phyloP scores from a whole-genome alignment of 2,888 invertebrate genomes.

The Tinea pellionella region DNA sequence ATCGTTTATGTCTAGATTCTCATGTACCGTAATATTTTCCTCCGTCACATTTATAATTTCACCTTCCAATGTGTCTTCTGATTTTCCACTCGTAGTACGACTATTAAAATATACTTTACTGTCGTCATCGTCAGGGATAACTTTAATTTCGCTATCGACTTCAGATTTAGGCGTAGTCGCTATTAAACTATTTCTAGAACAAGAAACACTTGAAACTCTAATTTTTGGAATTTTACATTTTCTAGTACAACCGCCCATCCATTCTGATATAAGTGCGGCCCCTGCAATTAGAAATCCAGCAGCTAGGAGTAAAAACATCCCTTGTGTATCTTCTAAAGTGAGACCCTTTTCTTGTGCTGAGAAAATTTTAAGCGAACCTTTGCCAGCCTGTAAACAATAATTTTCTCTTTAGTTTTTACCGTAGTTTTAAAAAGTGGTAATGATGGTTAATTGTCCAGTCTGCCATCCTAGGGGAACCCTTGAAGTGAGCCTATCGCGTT shows the following conservation, averaged over 20 bases:
- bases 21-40: conserved; percentile 42
- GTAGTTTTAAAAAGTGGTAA: too few species aligned
- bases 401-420: too few species aligned
- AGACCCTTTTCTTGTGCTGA: conserved; percentile 76
- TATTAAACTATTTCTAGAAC: conserved; percentile 31
- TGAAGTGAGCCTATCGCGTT: too few species aligned
- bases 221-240: conserved; percentile 52
- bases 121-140: conserved; percentile 23
- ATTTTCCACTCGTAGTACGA: conserved; percentile 33
- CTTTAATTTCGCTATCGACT: conserved; percentile 22
- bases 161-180: conserved; percentile 25
- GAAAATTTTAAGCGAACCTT: conserved; percentile 45
- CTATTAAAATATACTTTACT: conserved; percentile 29
- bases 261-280: conserved; percentile 74
- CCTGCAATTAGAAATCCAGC: conserved; percentile 76
- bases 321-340: conserved; percentile 84
- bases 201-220: conserved; percentile 20
- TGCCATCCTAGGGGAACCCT: too few species aligned
- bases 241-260: conserved; percentile 76
- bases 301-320: conserved; percentile 81
- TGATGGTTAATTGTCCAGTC: too few species aligned
- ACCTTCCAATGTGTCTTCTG: conserved; percentile 43
- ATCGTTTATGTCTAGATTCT: conserved; percentile 27
- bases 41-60: conserved; percentile 42
- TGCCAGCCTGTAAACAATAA: conserved; percentile 43